phyloP scores from a whole-genome alignment of 2,888 invertebrate species.

The Xylota segnis region DNA sequence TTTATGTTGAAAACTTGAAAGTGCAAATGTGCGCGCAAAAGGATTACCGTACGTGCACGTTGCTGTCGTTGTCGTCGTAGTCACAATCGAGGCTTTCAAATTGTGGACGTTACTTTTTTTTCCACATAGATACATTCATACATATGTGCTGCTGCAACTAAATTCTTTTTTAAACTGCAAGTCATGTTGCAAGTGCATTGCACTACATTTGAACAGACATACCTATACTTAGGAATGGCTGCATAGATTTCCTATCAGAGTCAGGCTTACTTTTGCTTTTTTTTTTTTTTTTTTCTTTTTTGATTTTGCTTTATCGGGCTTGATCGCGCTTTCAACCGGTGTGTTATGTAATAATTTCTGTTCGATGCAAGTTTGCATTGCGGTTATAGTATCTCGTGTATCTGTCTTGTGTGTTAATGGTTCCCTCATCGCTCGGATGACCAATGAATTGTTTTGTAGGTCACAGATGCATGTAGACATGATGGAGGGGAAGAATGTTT shows the following conservation, averaged over 20 bases:
- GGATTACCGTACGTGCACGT: slow-evolving; percentile 61
- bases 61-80: slow-evolving; percentile 27
- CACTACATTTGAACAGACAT: slow-evolving; percentile 65
- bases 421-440: slow-evolving; percentile 81
- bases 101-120: slow-evolving; percentile 26
- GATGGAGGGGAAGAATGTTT: slow-evolving; percentile 25
- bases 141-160: slow-evolving; percentile 24
- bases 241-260: slow-evolving; percentile 29
- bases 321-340: slow-evolving; percentile 74
- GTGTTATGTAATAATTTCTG: slow-evolving; percentile 60
- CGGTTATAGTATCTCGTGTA: slow-evolving; percentile 39
- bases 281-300: slow-evolving; percentile 25
- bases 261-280: slow-evolving; percentile 22
- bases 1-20: slow-evolving; percentile 71
- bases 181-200: slow-evolving; percentile 76
- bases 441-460: slow-evolving; percentile 83
- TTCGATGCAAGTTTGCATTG: slow-evolving; percentile 64
- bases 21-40: slow-evolving; percentile 71
- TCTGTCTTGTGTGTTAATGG: slow-evolving; percentile 67
- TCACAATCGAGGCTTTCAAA: slow-evolving; percentile 68
- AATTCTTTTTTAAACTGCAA: slow-evolving; percentile 47
- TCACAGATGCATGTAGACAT: slow-evolving; percentile 77
- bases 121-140: neutral
- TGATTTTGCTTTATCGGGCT: slow-evolving; percentile 46
- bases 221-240: slow-evolving; percentile 9